These are phyloP conservation scores for Melinaea marsaeus DNA, from an alignment of 2,888 invertebrate species.

Conservation along the genomic window DNA sequence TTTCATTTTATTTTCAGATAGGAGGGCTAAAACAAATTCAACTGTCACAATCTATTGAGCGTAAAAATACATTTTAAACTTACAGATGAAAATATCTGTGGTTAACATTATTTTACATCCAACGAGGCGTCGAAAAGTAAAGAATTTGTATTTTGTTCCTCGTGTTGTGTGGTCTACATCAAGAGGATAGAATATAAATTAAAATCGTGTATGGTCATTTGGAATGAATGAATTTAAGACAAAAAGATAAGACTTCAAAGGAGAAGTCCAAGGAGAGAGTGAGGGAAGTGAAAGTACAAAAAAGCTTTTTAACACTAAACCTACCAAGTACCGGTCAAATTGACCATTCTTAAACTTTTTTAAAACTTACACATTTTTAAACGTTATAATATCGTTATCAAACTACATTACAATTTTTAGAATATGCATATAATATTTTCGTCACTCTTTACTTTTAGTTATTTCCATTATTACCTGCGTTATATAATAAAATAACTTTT, in stretches of 20 bases:
- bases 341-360: no score
- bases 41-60: constrained; percentile 1
- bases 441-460: no score
- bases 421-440: no score
- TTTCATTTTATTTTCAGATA: no score
- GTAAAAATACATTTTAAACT: neutral
- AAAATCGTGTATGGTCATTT: neutral
- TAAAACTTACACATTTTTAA: no score
- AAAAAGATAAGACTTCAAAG: neutral
- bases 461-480: no score
- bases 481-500: no score
- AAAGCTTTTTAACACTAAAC: no score
- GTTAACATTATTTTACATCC: constrained; percentile 1
- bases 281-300: neutral
- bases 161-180: neutral
- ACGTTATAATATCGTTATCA: no score
- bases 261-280: neutral
- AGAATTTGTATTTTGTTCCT: neutral
- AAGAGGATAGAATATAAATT: neutral
- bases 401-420: no score
- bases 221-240: neutral
- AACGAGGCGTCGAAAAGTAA: neutral
- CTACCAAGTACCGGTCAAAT: no score
- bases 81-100: neutral
- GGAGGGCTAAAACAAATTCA: neutral